Evolutionary conservation across 2,888 invertebrate species (phyloP).

Genomic region (Noctua fimbriata): DNA sequence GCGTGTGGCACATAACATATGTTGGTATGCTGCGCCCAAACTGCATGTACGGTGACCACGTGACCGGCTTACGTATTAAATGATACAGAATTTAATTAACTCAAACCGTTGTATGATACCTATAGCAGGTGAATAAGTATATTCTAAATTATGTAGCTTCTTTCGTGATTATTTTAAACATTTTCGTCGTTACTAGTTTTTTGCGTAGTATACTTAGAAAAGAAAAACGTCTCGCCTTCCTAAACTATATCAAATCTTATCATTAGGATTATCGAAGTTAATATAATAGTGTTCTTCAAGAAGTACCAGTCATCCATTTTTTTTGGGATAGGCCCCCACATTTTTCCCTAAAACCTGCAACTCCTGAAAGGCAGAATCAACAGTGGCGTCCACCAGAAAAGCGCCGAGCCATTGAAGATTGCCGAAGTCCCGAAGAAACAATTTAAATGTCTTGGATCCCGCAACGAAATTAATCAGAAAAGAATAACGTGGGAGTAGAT

Average conservation of each 20-base stretch:
- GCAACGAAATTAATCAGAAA: background rate
- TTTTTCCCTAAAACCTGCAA: background rate
- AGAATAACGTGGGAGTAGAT: background rate
- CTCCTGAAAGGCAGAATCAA: background rate
- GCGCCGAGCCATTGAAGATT: too few relatives aligned
- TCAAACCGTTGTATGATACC: background rate
- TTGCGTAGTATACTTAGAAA: background rate
- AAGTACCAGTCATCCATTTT: background rate
- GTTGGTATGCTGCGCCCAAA: conserved; percentile 48
- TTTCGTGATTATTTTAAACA: background rate
- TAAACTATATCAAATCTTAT: background rate
- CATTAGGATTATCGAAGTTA: background rate
- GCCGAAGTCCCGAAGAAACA: background rate
- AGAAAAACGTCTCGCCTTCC: background rate
- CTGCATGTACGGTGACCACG: conserved; percentile 56
- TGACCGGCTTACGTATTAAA: background rate
- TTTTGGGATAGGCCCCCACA: background rate
- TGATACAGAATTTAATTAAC: background rate
- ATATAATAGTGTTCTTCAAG: background rate
- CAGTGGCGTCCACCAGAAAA: background rate
- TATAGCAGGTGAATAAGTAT: background rate
- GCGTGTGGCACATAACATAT: conserved; percentile 21
- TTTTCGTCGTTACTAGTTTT: background rate
- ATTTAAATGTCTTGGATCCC: background rate
- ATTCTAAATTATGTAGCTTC: background rate